phyloP scores from a whole-genome alignment of 2,113 vertebrate species.

The Hylia prasina region DNA sequence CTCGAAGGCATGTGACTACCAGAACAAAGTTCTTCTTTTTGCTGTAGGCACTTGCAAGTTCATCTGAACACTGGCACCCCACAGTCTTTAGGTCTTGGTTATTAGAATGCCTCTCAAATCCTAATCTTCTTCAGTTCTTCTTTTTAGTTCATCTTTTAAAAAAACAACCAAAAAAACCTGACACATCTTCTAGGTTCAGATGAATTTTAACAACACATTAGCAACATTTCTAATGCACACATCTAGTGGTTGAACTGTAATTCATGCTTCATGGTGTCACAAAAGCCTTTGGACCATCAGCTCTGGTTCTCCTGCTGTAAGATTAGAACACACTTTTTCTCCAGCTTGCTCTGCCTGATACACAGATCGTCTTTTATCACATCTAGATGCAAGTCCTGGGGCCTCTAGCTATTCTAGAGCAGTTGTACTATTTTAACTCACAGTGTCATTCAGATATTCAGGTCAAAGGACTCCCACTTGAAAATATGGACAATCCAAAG shows the following conservation, averaged over 20 bases:
- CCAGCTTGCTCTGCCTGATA: neutral
- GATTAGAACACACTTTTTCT: neutral
- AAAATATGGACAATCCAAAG: neutral
- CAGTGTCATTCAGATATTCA: neutral
- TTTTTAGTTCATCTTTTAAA: neutral
- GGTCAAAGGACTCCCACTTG: neutral
- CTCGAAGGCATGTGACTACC: neutral
- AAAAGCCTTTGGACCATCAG: neutral
- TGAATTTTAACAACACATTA: neutral
- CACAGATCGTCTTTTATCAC: neutral
- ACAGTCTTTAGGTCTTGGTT: neutral
- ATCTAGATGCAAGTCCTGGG: neutral
- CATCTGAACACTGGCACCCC: neutral
- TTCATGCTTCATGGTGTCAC: neutral
- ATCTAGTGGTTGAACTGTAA: neutral
- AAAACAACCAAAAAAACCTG: neutral
- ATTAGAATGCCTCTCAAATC: neutral
- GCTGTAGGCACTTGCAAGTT: neutral
- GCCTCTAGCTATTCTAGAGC: neutral
- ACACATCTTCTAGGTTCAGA: neutral
- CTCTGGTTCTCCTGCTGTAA: neutral
- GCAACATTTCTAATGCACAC: neutral
- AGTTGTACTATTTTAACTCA: neutral
- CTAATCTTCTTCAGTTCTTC: neutral
- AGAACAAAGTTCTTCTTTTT: conserved; percentile 10